Conservation (phyloP, 2,888 invertebrate genomes). For the Philaethria dido region DNA sequence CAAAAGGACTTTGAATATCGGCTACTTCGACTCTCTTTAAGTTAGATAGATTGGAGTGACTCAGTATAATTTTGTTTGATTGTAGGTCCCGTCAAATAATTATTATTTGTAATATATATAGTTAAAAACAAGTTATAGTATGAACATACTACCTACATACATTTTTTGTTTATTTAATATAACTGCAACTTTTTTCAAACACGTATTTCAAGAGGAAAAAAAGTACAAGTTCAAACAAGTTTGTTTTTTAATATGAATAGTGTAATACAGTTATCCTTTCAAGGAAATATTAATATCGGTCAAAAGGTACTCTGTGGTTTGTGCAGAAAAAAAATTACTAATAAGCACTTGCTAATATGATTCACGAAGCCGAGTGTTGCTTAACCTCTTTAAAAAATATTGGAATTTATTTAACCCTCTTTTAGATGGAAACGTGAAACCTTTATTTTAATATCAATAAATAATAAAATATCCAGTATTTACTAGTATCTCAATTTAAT, state of each 20-base stretch:
- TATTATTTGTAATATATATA: too few relatives aligned
- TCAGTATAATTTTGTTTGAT: too few relatives aligned
- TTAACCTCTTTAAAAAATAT: not conserved
- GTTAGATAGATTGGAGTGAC: too few relatives aligned
- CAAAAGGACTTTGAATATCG: too few relatives aligned
- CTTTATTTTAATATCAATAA: not conserved
- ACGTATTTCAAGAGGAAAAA: not conserved
- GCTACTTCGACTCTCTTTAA: too few relatives aligned
- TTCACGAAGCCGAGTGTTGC: constrained; percentile 3
- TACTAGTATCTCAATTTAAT: too few relatives aligned
- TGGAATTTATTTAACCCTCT: not conserved
- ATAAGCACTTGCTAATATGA: constrained; percentile 8
- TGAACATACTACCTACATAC: too few relatives aligned
- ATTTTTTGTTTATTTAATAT: too few relatives aligned
- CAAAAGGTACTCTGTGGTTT: constrained; percentile 20
- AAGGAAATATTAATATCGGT: constrained; percentile 11
- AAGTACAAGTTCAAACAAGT: not conserved
- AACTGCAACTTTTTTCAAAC: too few relatives aligned
- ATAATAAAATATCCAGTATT: too few relatives aligned
- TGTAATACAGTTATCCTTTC: not conserved
- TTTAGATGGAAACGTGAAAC: not conserved
- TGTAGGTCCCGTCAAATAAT: not conserved
- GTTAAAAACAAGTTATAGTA: too few relatives aligned
- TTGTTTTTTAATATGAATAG: not conserved
- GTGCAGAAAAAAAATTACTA: constrained; percentile 14